phyloP scores from a whole-genome alignment of 2,888 invertebrate genomes.

The Osmoderma eremita region DNA sequence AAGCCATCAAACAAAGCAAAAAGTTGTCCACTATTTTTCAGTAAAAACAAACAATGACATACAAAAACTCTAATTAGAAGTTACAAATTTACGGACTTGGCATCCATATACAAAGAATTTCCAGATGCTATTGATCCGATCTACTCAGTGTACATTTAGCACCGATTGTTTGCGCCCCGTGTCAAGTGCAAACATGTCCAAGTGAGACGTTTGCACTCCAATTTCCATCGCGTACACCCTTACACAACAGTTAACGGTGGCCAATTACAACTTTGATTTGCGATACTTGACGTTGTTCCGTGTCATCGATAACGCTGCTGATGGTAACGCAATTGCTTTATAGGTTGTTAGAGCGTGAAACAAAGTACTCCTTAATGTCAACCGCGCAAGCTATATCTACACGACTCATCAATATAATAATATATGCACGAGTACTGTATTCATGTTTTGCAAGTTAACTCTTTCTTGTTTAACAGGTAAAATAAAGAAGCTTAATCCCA shows the following conservation, averaged over 20 bases:
- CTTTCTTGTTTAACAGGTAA: background rate
- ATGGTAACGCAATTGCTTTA: too few species aligned
- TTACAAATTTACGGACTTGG: background rate
- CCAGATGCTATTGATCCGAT: conserved; percentile 17
- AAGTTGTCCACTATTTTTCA: too few species aligned
- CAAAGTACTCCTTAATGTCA: too few species aligned
- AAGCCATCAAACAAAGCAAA: too few species aligned
- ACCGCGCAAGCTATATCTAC: too few species aligned
- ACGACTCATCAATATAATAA: background rate
- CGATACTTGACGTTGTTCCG: background rate
- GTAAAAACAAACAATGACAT: too few species aligned
- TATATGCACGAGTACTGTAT: background rate
- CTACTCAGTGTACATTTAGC: conserved; percentile 6
- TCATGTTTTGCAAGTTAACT: conserved; percentile 38
- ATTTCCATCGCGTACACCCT: background rate
- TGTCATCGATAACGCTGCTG: background rate
- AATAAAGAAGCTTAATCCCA: conserved; percentile 42
- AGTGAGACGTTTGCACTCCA: background rate
- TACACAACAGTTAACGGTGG: background rate
- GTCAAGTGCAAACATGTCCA: conserved; percentile 24
- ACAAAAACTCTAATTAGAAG: background rate
- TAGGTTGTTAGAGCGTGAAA: too few species aligned
- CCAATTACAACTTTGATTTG: conserved; percentile 5
- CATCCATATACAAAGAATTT: background rate
- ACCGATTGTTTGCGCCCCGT: background rate